phyloP scores from a whole-genome alignment of 1,140 invertebrate species.

The Gryon sp. region DNA sequence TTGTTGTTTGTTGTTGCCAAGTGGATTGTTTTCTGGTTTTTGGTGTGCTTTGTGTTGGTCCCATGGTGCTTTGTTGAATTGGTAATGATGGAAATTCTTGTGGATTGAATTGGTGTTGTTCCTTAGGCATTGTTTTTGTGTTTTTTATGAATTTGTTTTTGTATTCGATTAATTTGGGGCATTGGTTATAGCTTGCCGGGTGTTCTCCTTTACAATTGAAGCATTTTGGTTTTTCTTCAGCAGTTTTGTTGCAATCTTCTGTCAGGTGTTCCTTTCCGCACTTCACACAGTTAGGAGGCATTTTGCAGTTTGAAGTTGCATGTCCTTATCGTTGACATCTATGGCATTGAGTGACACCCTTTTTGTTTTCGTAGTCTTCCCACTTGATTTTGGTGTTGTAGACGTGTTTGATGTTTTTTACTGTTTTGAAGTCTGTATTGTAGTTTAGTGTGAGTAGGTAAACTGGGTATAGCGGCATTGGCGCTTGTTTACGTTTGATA shows the following conservation, averaged over 20 bases:
- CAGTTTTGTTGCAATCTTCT: slow-evolving; percentile 13
- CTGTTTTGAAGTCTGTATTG: not conserved
- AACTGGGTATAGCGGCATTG: not conserved
- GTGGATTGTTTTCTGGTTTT: no score
- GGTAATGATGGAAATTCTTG: no score
- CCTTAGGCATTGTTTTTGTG: no score
- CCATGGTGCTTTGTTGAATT: no score
- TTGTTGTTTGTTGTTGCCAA: no score
- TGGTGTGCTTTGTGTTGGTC: no score
- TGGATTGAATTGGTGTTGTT: no score
- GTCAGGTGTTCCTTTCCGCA: slow-evolving; percentile 31
- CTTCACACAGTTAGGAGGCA: slow-evolving; percentile 46
- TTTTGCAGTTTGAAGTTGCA: not conserved
- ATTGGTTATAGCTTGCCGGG: slow-evolving; percentile 34
- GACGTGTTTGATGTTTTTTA: slow-evolving; percentile 8
- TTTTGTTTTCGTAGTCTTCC: slow-evolving; percentile 28
- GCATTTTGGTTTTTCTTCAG: slow-evolving; percentile 8
- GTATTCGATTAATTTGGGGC: not conserved
- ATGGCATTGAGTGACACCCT: slow-evolving; percentile 18
- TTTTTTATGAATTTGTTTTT: no score
- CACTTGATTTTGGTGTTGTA: slow-evolving; percentile 4
- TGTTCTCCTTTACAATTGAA: slow-evolving; percentile 39
- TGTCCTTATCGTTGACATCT: slow-evolving; percentile 22
- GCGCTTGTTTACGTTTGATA: not conserved
- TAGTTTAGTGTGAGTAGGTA: not conserved